Percentiles rank a stretch among this genome's conserved stretches.
Conservation (phyloP, 35 echinoderm and acorn worm genomes). For the Hemicentrotus pulcherrimus region DNA sequence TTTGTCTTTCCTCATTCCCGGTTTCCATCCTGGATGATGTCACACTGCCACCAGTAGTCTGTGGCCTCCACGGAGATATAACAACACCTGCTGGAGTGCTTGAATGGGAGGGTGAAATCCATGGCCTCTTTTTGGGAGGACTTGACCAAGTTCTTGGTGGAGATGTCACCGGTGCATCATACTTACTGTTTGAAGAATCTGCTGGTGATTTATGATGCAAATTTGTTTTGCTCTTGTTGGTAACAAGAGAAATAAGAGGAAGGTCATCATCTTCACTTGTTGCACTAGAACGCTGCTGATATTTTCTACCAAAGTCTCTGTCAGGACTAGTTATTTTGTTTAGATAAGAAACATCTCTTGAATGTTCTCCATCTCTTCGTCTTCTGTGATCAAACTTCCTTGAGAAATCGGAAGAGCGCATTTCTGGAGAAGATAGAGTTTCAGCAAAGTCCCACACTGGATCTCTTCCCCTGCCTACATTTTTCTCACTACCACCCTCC, state of each 20-base stretch:
- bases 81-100: background rate
- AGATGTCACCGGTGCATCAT: background rate
- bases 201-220: background rate
- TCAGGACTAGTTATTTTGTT: background rate
- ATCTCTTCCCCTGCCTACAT: background rate
- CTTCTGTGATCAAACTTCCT: background rate
- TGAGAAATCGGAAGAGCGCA: background rate
- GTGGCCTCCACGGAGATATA: background rate
- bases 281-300: background rate
- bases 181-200: background rate
- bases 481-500: background rate
- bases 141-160: background rate
- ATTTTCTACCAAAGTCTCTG: background rate
- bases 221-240: background rate
- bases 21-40: background rate
- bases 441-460: background rate
- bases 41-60: background rate
- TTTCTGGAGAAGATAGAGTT: background rate
- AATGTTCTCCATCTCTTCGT: background rate
- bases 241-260: background rate
- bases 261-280: slow-evolving; percentile 6
- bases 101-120: background rate
- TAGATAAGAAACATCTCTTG: background rate
- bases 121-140: background rate
- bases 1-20: background rate